A percentile compares a stretch with the other conserved stretches of the same genome.
These are phyloP conservation scores for Lophius americanus DNA, from an alignment of 2,797 vertebrate species.

Conservation along the genomic window DNA sequence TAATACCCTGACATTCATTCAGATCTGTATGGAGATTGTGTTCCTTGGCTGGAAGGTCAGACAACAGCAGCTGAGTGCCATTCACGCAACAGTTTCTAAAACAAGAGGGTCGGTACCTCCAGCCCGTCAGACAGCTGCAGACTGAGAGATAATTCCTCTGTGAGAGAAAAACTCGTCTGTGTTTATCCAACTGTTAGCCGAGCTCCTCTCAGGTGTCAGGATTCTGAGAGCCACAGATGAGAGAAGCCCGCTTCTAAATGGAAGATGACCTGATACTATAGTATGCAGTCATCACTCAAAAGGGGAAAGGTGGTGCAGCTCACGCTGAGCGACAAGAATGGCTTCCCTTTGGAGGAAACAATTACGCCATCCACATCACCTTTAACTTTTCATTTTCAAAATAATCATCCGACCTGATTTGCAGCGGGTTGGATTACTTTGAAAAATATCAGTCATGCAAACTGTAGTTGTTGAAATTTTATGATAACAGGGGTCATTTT, in stretches of 20 bases:
- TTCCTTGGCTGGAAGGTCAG: neutral
- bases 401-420: too few species aligned
- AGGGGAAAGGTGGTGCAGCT: neutral
- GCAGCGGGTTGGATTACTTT: too few species aligned
- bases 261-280: slow-evolving; percentile 9
- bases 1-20: neutral
- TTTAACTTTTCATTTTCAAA: too few species aligned
- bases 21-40: neutral
- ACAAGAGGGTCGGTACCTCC: slow-evolving; percentile 22
- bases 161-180: slow-evolving; percentile 8
- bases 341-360: neutral
- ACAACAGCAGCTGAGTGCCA: slow-evolving; percentile 22
- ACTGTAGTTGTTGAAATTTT: too few species aligned
- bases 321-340: neutral
- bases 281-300: neutral
- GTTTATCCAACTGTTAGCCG: slow-evolving; percentile 44
- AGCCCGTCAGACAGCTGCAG: slow-evolving; percentile 47
- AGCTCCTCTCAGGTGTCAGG: slow-evolving; percentile 2
- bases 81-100: slow-evolving; percentile 25
- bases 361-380: neutral
- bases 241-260: slow-evolving; percentile 11
- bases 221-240: slow-evolving; percentile 1
- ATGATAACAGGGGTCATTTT: too few species aligned
- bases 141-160: slow-evolving; percentile 17
- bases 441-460: too few species aligned